Percentiles rank a stretch among this genome's conserved stretches.
Conservation (phyloP, 2,797 vertebrate genomes). For the Aulostomus chinensis region DNA sequence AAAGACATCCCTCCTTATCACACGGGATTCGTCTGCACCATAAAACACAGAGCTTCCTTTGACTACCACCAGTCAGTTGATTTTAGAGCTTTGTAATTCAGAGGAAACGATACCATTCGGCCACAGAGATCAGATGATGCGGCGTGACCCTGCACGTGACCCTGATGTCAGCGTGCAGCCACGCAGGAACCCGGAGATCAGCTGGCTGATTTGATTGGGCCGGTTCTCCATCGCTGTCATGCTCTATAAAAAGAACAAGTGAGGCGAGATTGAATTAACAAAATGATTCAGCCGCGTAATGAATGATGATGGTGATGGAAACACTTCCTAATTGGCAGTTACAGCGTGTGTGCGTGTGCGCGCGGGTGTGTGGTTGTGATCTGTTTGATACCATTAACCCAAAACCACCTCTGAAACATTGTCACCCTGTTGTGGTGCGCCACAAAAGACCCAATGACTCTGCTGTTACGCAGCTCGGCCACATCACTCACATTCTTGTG, state of each 20-base stretch:
- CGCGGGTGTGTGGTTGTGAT: conserved; percentile 19
- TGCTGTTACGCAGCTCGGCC: conserved; percentile 22
- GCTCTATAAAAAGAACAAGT: conserved; percentile 71
- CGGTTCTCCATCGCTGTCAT: conserved; percentile 30
- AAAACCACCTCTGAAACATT: conserved; percentile 14
- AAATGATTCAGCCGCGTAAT: conserved; percentile 54
- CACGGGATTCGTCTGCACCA: no score
- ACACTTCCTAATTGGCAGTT: conserved; percentile 51
- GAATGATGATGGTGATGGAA: conserved; percentile 51
- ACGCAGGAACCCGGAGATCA: no score
- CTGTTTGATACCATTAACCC: conserved; percentile 10
- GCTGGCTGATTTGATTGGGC: conserved; percentile 36
- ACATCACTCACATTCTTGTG: conserved; percentile 62
- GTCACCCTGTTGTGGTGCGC: conserved; percentile 27
- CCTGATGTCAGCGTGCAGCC: not conserved
- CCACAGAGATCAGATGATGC: no score
- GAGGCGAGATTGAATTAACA: conserved; percentile 67
- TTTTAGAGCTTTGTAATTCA: no score
- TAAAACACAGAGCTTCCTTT: no score
- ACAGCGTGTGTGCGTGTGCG: conserved; percentile 11
- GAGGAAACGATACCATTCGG: no score
- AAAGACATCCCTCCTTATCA: no score
- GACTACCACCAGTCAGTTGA: no score
- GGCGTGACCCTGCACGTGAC: not conserved
- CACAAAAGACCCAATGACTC: conserved; percentile 41